A percentile compares a stretch with the other conserved stretches of the same genome.
Evolutionary conservation across 2,888 invertebrate species (phyloP).

Genomic region (Nipponacmea schrenckii): DNA sequence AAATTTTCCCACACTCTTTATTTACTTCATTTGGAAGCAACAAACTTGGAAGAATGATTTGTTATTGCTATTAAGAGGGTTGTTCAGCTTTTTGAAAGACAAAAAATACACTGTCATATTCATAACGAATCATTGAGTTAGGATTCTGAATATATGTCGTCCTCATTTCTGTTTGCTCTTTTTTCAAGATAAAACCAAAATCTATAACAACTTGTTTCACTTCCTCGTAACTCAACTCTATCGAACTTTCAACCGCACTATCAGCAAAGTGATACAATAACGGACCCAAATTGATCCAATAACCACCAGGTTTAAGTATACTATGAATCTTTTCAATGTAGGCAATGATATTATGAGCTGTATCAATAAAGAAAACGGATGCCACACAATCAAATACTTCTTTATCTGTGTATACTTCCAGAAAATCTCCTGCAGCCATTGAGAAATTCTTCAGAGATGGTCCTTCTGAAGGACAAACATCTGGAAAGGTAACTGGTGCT

Average conservation of each 20-base stretch:
- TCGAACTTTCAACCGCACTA: constrained; percentile 85
- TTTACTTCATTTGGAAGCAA: no score
- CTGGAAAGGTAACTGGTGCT: constrained; percentile 84
- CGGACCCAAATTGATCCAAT: constrained; percentile 76
- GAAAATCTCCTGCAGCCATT: constrained; percentile 97
- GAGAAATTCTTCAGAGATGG: constrained; percentile 79
- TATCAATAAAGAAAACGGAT: constrained; percentile 98
- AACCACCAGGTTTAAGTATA: constrained; percentile 83
- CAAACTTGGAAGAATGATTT: no score
- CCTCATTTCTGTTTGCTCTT: constrained; percentile 81
- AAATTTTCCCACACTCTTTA: no score
- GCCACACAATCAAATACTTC: constrained; percentile 91
- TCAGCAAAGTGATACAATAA: constrained; percentile 89
- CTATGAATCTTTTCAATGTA: constrained; percentile 92
- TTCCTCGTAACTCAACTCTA: constrained; percentile 92
- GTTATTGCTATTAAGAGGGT: not conserved
- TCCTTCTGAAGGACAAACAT: constrained; percentile 81
- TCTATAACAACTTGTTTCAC: constrained; percentile 81
- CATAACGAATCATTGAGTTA: constrained; percentile 90
- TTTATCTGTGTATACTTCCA: constrained; percentile 78
- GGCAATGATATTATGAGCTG: constrained; percentile 93
- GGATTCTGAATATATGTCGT: constrained; percentile 93
- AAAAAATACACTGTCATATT: constrained; percentile 92
- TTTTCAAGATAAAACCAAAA: constrained; percentile 79
- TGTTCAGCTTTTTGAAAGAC: constrained; percentile 73